Evolutionary conservation across 2,888 invertebrate species (phyloP).

Genomic region (Oconnorella tubifera): DNA sequence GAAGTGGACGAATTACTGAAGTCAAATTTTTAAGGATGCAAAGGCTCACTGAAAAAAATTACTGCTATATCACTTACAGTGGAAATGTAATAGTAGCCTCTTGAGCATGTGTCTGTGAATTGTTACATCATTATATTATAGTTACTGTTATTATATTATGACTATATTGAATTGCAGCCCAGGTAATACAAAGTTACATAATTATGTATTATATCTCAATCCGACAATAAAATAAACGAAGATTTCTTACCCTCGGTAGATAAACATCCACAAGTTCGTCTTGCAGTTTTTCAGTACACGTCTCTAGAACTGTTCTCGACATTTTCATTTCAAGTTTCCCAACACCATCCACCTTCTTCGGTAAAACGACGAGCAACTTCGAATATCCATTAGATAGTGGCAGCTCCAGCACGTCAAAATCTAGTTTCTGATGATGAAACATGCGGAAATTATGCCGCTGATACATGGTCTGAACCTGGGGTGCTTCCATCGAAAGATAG

Average conservation of each 20-base stretch:
- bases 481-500: conserved; percentile 30
- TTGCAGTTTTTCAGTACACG: conserved; percentile 23
- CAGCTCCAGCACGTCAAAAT: conserved; percentile 34
- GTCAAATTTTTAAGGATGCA: no score
- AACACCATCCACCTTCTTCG: conserved; percentile 34
- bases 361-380: conserved; percentile 33
- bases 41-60: no score
- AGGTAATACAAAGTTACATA: no score
- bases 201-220: no score
- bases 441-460: conserved; percentile 28
- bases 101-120: no score
- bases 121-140: no score
- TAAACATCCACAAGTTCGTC: conserved; percentile 36
- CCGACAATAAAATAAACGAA: no score
- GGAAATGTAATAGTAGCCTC: no score
- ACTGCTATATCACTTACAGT: no score
- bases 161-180: no score
- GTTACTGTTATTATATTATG: no score
- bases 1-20: no score
- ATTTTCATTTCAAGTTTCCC: conserved; percentile 35
- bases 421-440: conserved; percentile 28
- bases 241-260: conserved; percentile 28
- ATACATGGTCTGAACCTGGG: conserved; percentile 36
- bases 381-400: conserved; percentile 33
- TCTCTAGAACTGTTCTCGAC: conserved; percentile 31